Base-by-base conservation (phyloP, 2,113 vertebrate species). In the Oncorhynchus keta region DNA sequence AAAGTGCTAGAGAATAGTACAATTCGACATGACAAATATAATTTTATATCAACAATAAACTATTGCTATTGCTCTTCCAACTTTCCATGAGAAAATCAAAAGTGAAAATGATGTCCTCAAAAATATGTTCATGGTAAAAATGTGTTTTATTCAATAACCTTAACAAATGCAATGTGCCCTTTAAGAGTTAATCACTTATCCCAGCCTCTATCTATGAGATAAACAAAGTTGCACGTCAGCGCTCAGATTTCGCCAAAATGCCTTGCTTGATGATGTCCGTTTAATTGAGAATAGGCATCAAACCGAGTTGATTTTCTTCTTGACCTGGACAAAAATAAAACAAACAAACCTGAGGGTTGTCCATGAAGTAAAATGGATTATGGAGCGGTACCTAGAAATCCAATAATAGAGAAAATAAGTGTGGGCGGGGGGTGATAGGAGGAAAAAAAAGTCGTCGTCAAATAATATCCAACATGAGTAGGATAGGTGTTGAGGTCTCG, bases 401-500 rank as follows among this genome's bases (percentile, higher is more conserved):
- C 59, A 51, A 30, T 1, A 24, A 35, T 72, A 45, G 39, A 73
- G 12, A 67, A 76, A 87, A 69, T 14, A 77, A 82, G 77, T 55
- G 39, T 77, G 67, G 81, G 86, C 84, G 79, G 81, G 87, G 61
- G 8, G 16, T 2, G n/a, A 35, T 8, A 35, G 5, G 35, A 35
- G 35, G 6, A 0, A 1, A 9, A 70, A 70, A 55, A 70, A 85
- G 79, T 85, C 81, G 20, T 24, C 77, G 76, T 77, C 77, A 74
- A 88, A 91, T 83, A 88, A 88, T 83, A 89, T 88, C 86, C 88
- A 82, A 73, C 82, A 75, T 81, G 87, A 79, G 83, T 45, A 45
- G 65, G 78, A 86, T 74, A 84, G 85, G 89, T 84, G 84, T 78
- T 87, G 82, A 84, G 81, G 89, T 81, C 81, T 89, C 84, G 76